Evolutionary conservation across 1,140 invertebrate species (phyloP).

Genomic region (Charaxes varanes): DNA sequence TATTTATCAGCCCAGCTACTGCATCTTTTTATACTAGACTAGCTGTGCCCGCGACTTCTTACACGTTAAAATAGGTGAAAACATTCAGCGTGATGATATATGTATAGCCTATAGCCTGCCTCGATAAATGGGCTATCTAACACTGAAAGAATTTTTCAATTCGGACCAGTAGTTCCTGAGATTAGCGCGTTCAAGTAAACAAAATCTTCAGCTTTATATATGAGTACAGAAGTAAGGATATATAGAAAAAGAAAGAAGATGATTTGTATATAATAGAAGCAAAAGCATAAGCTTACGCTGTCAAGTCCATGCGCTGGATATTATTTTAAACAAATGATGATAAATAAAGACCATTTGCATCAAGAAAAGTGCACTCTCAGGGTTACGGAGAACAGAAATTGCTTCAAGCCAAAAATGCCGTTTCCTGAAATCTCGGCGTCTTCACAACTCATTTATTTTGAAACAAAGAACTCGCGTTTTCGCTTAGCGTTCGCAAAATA

Average conservation of each 20-base stretch:
- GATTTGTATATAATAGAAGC: not conserved
- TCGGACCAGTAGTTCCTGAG: no score
- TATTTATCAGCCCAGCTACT: no score
- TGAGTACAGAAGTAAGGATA: not conserved
- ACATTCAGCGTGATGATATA: no score
- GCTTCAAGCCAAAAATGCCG: slow-evolving; percentile 22
- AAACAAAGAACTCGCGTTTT: slow-evolving; percentile 27
- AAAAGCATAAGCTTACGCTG: not conserved
- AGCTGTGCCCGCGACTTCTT: no score
- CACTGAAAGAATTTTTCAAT: no score
- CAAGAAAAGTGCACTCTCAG: slow-evolving; percentile 15
- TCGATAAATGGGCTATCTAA: no score
- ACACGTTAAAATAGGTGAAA: no score
- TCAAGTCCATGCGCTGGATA: no score
- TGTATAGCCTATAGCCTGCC: no score
- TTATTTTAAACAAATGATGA: slow-evolving; percentile 3
- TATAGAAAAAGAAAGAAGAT: not conserved
- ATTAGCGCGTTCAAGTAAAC: no score
- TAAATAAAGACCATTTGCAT: slow-evolving; percentile 6
- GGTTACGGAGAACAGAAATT: slow-evolving; percentile 19
- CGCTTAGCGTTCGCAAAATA: slow-evolving; percentile 23
- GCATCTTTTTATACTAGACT: no score
- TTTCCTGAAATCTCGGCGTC: slow-evolving; percentile 24
- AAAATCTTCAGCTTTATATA: no score
- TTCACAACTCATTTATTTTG: slow-evolving; percentile 30